Percentiles rank a stretch among this genome's conserved stretches.
Conservation (phyloP, 2,113 vertebrate species). For the Glaucidium brasilianum region DNA sequence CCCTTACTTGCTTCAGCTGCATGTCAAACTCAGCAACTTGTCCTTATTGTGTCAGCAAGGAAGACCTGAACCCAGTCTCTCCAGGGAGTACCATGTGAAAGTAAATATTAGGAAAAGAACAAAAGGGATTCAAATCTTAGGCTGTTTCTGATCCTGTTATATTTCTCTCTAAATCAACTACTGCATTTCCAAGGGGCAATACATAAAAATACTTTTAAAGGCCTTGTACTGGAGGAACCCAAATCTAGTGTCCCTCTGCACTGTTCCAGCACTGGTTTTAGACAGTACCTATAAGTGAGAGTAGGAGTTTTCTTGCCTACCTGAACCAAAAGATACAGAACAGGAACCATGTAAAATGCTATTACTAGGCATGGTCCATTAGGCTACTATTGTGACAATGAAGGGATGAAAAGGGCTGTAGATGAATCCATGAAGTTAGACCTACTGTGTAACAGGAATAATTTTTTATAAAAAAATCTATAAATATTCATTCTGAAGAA, state of each 20-base stretch:
- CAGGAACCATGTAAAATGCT: background rate
- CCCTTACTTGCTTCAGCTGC: background rate
- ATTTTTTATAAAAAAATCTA: too few relatives aligned
- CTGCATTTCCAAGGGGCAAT: background rate
- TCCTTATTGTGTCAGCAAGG: background rate
- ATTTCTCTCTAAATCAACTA: background rate
- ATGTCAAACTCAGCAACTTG: background rate
- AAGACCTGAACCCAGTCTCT: background rate
- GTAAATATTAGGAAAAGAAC: background rate
- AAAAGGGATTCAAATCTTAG: background rate
- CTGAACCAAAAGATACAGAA: background rate
- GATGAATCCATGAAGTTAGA: background rate
- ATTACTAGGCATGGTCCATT: background rate
- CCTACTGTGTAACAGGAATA: background rate
- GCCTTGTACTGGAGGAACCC: background rate
- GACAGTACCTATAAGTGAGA: background rate
- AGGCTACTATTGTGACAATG: background rate
- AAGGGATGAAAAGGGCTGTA: background rate
- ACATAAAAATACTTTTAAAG: background rate
- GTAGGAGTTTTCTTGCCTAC: background rate
- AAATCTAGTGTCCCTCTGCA: background rate
- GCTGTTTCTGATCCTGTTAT: background rate
- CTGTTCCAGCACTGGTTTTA: background rate
- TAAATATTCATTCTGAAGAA: background rate
- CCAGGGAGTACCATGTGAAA: background rate